A percentile compares a stretch with the other conserved stretches of the same genome.
These are phyloP conservation scores for Abrostola triplasia DNA, from an alignment of 2,888 invertebrate species.

Conservation along the genomic window DNA sequence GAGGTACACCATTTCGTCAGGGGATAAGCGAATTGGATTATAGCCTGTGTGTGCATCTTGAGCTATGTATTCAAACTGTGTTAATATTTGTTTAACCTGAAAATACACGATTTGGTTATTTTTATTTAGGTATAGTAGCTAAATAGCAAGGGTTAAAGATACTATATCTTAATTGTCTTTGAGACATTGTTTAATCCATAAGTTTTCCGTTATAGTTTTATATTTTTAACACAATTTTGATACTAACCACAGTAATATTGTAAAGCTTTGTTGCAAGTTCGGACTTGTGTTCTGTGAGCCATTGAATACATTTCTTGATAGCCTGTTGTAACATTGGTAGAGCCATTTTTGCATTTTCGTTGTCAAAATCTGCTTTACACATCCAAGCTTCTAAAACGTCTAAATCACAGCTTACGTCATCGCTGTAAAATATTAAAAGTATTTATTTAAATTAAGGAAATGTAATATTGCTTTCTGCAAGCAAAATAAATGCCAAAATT, in stretches of 20 bases:
- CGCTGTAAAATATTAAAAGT: slow-evolving; percentile 60
- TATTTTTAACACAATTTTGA: neutral
- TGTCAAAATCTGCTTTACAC: slow-evolving; percentile 69
- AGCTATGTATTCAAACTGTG: slow-evolving; percentile 76
- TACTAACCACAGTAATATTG: slow-evolving; percentile 72
- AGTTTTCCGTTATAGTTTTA: neutral
- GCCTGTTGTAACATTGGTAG: slow-evolving; percentile 71
- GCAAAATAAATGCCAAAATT: too few species aligned
- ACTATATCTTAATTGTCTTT: too few species aligned
- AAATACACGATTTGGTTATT: slow-evolving; percentile 21
- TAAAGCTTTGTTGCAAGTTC: slow-evolving; percentile 71
- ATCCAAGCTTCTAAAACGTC: slow-evolving; percentile 75
- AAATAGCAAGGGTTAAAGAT: neutral
- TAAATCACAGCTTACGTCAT: slow-evolving; percentile 72
- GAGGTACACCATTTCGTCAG: slow-evolving; percentile 76
- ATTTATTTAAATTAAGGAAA: slow-evolving; percentile 1
- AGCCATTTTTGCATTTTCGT: slow-evolving; percentile 69
- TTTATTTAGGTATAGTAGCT: neutral
- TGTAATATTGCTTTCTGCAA: too few species aligned
- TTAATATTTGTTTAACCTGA: slow-evolving; percentile 79
- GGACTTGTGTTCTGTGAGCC: slow-evolving; percentile 73
- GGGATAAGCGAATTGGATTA: slow-evolving; percentile 56
- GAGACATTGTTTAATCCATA: too few species aligned
- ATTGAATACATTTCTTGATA: slow-evolving; percentile 70
- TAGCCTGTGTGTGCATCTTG: slow-evolving; percentile 59